Conservation (phyloP, 1,140 invertebrate genomes). For the Euschistus heros region DNA sequence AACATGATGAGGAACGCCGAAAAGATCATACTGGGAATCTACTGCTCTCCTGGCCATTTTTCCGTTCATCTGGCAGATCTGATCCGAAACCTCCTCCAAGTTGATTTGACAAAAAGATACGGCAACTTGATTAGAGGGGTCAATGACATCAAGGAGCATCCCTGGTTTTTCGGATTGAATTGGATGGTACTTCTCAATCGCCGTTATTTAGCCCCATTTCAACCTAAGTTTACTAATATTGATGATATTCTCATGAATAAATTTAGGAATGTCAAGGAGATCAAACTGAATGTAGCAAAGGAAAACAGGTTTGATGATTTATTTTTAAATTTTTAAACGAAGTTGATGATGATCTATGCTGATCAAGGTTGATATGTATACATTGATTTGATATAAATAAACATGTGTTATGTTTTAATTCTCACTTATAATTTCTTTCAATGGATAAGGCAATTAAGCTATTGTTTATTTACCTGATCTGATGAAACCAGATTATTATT, state of each 20-base stretch:
- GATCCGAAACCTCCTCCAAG: conserved; percentile 71
- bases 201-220: background rate
- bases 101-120: conserved; percentile 76
- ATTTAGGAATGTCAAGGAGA: conserved; percentile 38
- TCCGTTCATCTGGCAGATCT: conserved; percentile 72
- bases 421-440: no score
- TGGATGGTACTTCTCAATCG: conserved; percentile 31
- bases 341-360: no score
- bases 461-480: no score
- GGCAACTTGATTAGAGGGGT: conserved; percentile 82
- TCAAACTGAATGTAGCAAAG: no score
- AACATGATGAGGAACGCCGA: conserved; percentile 87
- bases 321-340: no score
- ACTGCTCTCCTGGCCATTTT: conserved; percentile 55
- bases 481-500: no score
- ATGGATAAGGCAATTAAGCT: no score
- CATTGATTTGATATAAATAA: no score
- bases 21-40: conserved; percentile 66
- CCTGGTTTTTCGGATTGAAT: conserved; percentile 23
- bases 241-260: conserved; percentile 35
- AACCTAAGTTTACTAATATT: background rate
- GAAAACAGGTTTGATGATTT: no score
- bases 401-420: no score
- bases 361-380: no score
- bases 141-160: conserved; percentile 52